Conservation (phyloP, 1,140 invertebrate species). For the Aricia agestis region DNA sequence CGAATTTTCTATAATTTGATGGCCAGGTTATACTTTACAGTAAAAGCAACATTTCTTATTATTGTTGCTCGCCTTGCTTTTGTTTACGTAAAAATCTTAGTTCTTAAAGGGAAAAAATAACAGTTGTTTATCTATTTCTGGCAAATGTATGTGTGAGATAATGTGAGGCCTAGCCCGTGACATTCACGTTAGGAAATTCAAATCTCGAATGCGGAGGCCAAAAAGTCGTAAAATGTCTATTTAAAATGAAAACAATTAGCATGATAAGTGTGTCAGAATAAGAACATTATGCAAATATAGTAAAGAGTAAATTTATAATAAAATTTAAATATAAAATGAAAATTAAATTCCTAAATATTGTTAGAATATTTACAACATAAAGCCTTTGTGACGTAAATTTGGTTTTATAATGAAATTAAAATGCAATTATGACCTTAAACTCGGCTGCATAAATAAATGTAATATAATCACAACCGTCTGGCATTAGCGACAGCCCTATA, state of each 20-base stretch:
- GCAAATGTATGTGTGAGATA: background rate
- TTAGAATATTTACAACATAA: background rate
- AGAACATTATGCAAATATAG: background rate
- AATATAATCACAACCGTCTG: constrained; percentile 1
- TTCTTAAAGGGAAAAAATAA: no score
- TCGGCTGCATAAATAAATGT: background rate
- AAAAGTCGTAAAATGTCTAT: no score
- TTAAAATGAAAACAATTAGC: background rate
- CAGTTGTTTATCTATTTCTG: no score
- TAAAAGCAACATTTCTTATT: no score
- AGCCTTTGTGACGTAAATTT: background rate
- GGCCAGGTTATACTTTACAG: no score
- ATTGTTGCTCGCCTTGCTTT: no score
- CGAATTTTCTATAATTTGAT: no score
- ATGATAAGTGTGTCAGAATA: background rate
- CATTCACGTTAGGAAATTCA: no score
- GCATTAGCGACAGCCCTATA: background rate
- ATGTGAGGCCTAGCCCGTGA: no score
- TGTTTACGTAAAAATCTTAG: no score
- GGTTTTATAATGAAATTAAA: constrained; percentile 4
- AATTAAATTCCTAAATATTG: background rate
- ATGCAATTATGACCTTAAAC: constrained; percentile 4
- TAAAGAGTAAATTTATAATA: background rate
- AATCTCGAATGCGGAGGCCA: no score
- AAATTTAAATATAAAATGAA: background rate